Conservation (phyloP, 2,888 invertebrate genomes). For the Podabrus alpinus region DNA sequence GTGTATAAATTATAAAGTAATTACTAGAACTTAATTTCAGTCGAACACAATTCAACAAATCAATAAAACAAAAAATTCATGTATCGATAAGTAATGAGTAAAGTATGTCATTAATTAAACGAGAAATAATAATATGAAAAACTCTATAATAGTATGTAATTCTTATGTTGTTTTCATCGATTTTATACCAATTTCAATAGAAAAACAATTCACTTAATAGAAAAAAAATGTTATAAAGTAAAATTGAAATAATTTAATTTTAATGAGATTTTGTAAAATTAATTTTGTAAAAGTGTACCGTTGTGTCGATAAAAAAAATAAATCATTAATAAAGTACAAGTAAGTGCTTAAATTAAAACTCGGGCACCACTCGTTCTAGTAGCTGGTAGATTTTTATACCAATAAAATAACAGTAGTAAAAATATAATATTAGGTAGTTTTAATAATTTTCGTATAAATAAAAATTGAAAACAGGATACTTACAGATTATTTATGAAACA, state of each 20-base stretch:
- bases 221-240: background rate
- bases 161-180: background rate
- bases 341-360: no score
- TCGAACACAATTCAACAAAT: background rate
- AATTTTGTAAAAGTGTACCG: background rate
- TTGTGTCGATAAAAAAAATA: background rate
- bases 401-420: background rate
- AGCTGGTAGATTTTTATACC: background rate
- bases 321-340: background rate
- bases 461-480: background rate
- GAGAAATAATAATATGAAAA: background rate
- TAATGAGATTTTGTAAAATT: background rate
- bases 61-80: background rate
- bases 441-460: background rate
- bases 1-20: background rate
- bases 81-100: background rate
- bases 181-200: background rate
- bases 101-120: background rate
- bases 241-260: background rate
- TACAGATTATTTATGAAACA: background rate
- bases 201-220: background rate
- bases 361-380: no score
- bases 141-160: background rate
- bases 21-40: background rate
- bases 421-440: background rate